A percentile compares a stretch with the other conserved stretches of the same genome.
phyloP scores from a whole-genome alignment of 2,113 vertebrate genomes.

The Corythornis madagascariensis region DNA sequence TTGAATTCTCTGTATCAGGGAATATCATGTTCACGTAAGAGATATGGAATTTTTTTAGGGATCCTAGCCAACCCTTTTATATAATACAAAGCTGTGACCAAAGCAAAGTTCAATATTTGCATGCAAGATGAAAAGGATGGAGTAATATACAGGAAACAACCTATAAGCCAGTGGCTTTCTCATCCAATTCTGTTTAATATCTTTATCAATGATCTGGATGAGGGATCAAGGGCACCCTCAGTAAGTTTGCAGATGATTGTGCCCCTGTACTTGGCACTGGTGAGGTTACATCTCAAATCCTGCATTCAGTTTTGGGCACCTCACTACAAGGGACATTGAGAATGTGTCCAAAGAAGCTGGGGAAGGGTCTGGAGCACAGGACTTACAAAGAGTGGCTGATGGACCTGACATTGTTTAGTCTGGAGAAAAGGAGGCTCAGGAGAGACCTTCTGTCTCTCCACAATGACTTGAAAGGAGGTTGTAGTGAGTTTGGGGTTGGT shows the following conservation, averaged over 20 bases:
- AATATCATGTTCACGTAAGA: background rate
- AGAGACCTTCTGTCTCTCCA: background rate
- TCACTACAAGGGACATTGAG: background rate
- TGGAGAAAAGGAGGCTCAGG: background rate
- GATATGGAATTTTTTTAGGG: background rate
- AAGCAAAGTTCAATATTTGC: background rate
- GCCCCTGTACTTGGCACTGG: background rate
- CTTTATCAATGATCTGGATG: background rate
- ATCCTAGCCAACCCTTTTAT: background rate
- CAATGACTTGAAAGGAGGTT: background rate
- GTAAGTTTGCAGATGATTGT: background rate
- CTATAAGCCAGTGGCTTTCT: background rate
- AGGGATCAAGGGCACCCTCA: background rate
- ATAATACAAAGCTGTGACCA: background rate
- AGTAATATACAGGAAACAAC: background rate
- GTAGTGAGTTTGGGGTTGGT: rapidly evolving
- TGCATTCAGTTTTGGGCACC: background rate
- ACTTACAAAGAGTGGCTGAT: background rate
- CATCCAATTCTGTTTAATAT: background rate
- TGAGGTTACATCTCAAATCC: background rate
- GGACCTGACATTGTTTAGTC: background rate
- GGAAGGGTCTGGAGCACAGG: background rate
- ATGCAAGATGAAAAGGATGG: background rate
- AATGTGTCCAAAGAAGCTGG: background rate
- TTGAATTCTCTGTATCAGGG: background rate